phyloP scores from a whole-genome alignment of 2,797 vertebrate species.

The Tadarida brasiliensis region DNA sequence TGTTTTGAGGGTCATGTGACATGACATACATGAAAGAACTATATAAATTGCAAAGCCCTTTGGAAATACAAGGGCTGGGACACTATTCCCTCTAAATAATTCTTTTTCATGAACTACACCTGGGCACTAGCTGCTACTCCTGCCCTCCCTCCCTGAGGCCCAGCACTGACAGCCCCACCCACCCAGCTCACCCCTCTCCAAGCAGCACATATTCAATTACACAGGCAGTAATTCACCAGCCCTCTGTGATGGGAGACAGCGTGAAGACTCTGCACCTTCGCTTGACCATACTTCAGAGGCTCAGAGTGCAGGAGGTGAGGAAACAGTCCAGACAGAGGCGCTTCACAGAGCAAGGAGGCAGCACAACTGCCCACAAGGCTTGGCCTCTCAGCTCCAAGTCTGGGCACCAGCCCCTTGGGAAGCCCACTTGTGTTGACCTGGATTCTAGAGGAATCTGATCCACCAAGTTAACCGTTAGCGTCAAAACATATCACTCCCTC shows the following conservation, averaged over 20 bases:
- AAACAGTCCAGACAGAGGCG: not conserved
- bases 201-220: not conserved
- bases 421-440: not conserved
- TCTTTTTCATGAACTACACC: not conserved
- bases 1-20: not conserved
- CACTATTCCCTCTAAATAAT: not conserved
- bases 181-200: not conserved
- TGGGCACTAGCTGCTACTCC: not conserved
- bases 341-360: not conserved
- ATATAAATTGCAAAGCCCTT: not conserved
- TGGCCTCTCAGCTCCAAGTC: not conserved
- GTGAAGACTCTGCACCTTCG: not conserved
- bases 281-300: not conserved
- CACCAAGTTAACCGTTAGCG: not conserved
- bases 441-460: not conserved
- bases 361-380: accelerated
- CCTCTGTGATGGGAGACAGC: not conserved
- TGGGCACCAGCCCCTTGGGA: not conserved
- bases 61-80: not conserved
- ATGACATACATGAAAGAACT: not conserved
- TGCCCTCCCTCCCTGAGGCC: not conserved
- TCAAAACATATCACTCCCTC: not conserved
- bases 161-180: not conserved
- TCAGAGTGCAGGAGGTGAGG: not conserved
- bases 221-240: not conserved